These are phyloP conservation scores for Sclerurus mexicanus DNA, from an alignment of 2,113 vertebrate genomes.

Conservation along the genomic window DNA sequence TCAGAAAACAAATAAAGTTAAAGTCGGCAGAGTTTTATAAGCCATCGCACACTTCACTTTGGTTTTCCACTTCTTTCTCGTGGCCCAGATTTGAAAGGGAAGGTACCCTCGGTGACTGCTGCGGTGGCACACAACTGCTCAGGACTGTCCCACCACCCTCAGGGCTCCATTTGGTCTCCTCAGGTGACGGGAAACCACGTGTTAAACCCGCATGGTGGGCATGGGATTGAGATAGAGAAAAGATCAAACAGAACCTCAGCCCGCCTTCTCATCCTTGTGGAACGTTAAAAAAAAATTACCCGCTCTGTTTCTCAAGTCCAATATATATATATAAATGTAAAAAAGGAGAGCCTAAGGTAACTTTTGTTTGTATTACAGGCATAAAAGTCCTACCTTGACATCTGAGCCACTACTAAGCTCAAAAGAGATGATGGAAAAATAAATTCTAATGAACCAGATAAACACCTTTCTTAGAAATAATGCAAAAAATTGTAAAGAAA, in stretches of 20 bases:
- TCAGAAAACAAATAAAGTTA: constrained; percentile 50
- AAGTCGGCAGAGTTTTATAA: constrained; percentile 61
- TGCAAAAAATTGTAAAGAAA: neutral
- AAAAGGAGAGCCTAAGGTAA: neutral
- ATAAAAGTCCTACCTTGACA: neutral
- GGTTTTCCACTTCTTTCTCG: neutral
- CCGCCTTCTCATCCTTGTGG: neutral
- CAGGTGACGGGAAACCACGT: neutral
- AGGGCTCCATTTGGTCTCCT: neutral
- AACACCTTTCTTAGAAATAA: neutral
- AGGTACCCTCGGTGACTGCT: neutral
- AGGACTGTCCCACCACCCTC: neutral
- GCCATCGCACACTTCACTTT: constrained; percentile 12
- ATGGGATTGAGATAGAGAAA: neutral
- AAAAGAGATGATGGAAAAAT: neutral
- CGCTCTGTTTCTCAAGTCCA: no score
- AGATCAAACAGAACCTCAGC: neutral
- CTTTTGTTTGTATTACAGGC: neutral
- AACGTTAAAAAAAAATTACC: neutral
- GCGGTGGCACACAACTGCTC: neutral
- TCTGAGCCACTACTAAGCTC: neutral
- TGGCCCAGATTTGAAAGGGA: neutral
- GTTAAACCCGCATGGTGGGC: neutral
- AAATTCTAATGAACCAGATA: neutral
- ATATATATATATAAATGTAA: neutral